These are phyloP conservation scores for Pandion haliaetus DNA, from an alignment of 2,113 vertebrate species.

Conservation along the genomic window DNA sequence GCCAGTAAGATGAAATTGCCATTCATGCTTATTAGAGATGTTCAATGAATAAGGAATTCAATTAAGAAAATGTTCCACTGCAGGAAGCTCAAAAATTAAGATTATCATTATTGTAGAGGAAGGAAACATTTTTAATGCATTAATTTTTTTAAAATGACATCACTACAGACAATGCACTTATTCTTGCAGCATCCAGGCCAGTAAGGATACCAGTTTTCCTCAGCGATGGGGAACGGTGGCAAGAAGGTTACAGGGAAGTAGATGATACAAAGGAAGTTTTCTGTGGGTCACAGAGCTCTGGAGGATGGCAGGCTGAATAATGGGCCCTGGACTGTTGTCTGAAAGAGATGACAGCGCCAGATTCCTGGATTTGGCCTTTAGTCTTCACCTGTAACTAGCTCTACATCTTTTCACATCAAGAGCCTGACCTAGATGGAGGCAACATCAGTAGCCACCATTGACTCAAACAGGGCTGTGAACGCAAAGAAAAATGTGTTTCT, in stretches of 20 bases:
- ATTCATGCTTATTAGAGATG: slow-evolving; percentile 52
- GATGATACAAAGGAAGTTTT: not conserved
- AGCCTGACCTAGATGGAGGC: not conserved
- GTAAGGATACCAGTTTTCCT: not conserved
- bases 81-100: slow-evolving; percentile 53
- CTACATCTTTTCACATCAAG: not conserved
- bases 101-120: slow-evolving; percentile 42
- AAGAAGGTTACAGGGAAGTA: not conserved
- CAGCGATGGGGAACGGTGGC: not conserved
- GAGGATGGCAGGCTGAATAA: not conserved
- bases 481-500: not conserved
- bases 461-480: not conserved
- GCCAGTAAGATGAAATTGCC: slow-evolving; percentile 7
- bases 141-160: slow-evolving; percentile 1
- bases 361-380: not conserved
- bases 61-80: slow-evolving; percentile 57
- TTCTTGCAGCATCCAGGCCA: not conserved
- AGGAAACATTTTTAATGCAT: slow-evolving; percentile 46
- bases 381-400: not conserved
- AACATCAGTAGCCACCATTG: not conserved
- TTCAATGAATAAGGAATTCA: slow-evolving; percentile 50
- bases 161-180: not conserved
- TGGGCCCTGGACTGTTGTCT: not conserved
- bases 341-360: not conserved
- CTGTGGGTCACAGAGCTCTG: not conserved